phyloP scores from a whole-genome alignment of 1,140 invertebrate species.

The Chrysomallon squamiferum region DNA sequence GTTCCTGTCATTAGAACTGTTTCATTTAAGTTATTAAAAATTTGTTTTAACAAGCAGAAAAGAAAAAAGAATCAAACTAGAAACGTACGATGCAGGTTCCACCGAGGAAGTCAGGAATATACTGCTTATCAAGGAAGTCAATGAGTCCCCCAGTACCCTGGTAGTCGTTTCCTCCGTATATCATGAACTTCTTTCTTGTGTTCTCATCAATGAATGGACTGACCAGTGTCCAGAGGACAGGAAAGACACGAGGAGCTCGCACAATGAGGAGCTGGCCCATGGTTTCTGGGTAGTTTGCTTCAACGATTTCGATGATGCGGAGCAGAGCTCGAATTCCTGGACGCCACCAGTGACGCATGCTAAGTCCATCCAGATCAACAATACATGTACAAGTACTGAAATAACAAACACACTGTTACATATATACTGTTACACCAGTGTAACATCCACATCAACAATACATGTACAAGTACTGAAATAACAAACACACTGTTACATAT shows the following conservation, averaged over 20 bases:
- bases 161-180: constrained; percentile 89
- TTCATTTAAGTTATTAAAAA: too few relatives aligned
- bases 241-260: constrained; percentile 78
- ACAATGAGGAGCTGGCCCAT: constrained; percentile 72
- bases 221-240: constrained; percentile 95
- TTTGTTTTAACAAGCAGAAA: too few relatives aligned
- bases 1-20: too few relatives aligned
- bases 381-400: constrained; percentile 84
- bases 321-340: constrained; percentile 89
- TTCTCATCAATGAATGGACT: constrained; percentile 98
- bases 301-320: constrained; percentile 93
- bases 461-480: constrained; percentile 80
- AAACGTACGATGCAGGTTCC: constrained; percentile 81
- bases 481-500: neutral
- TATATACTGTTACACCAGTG: neutral
- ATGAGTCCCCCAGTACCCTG: constrained; percentile 77
- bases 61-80: neutral
- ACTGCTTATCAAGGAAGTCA: constrained; percentile 86
- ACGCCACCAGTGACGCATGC: constrained; percentile 94
- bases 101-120: constrained; percentile 91
- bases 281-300: constrained; percentile 95
- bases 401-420: constrained; percentile 5
- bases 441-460: constrained; percentile 83
- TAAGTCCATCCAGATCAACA: constrained; percentile 91
- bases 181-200: constrained; percentile 92